Percentiles rank a stretch among this genome's conserved stretches.
These are phyloP conservation scores for Formica selysi DNA, from an alignment of 1,140 invertebrate genomes.

Conservation along the genomic window DNA sequence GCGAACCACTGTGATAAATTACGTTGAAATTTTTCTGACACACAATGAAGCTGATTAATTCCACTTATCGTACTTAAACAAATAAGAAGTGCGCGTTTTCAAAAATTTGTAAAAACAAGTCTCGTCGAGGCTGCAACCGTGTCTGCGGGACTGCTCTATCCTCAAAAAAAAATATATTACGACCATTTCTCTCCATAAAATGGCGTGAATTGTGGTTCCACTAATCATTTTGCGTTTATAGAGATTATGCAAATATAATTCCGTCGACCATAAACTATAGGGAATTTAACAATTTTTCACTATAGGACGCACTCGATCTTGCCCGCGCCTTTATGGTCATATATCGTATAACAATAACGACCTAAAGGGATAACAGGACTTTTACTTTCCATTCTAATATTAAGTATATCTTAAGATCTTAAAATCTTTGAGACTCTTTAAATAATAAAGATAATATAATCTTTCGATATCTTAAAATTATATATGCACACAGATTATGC, in stretches of 20 bases:
- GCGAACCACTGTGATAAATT: slow-evolving; percentile 20
- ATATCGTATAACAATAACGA: slow-evolving; percentile 48
- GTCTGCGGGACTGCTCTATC: slow-evolving; percentile 9
- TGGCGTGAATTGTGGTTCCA: slow-evolving; percentile 52
- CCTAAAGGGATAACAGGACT: slow-evolving; percentile 38
- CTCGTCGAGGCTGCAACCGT: slow-evolving; percentile 9
- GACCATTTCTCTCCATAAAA: slow-evolving; percentile 59
- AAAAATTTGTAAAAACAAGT: slow-evolving; percentile 53
- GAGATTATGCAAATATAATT: slow-evolving; percentile 59
- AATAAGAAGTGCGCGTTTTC: slow-evolving; percentile 16
- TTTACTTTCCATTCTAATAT: slow-evolving; percentile 26
- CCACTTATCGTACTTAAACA: slow-evolving; percentile 41
- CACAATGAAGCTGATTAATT: slow-evolving; percentile 25
- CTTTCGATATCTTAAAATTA: background rate
- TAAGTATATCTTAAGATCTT: background rate
- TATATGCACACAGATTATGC: background rate
- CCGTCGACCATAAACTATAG: slow-evolving; percentile 39
- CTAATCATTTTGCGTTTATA: slow-evolving; percentile 58
- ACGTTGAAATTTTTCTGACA: slow-evolving; percentile 8
- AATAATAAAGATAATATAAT: too few relatives aligned
- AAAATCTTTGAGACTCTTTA: background rate
- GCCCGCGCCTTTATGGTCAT: slow-evolving; percentile 3
- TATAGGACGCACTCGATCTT: slow-evolving; percentile 54
- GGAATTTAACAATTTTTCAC: slow-evolving; percentile 59
- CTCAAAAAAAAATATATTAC: slow-evolving; percentile 48